phyloP scores from a whole-genome alignment of 2,113 vertebrate genomes.

The Pterophyllum scalare region DNA sequence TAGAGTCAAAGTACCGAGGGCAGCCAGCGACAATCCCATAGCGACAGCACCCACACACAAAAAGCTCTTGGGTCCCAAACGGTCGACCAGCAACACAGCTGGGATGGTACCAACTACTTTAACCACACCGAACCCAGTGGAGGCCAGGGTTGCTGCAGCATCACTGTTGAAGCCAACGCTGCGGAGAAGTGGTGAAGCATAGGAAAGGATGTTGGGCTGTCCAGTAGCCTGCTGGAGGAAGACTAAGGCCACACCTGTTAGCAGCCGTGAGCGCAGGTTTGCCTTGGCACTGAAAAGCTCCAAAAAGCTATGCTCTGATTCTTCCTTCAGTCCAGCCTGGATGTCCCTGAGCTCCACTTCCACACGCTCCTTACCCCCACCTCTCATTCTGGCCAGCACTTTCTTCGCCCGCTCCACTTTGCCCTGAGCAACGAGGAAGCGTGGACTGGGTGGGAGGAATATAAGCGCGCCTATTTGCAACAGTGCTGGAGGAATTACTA shows the following conservation, averaged over 20 bases:
- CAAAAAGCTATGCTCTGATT: constrained; percentile 86
- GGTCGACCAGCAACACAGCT: constrained; percentile 90
- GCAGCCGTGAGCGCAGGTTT: constrained; percentile 89
- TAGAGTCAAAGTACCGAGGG: constrained; percentile 85
- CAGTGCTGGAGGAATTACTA: constrained; percentile 87
- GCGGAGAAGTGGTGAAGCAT: constrained; percentile 92
- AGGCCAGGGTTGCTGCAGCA: constrained; percentile 91
- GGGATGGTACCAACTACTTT: constrained; percentile 92
- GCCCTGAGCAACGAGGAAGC: constrained; percentile 89
- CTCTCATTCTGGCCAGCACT: constrained; percentile 86
- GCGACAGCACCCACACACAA: constrained; percentile 88
- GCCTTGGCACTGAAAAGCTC: constrained; percentile 90
- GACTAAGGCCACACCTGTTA: constrained; percentile 87
- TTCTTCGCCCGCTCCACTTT: constrained; percentile 83
- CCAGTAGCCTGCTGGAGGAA: constrained; percentile 95
- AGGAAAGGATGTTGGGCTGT: constrained; percentile 94
- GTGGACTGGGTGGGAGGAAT: constrained; percentile 92
- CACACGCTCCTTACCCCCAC: constrained; percentile 52
- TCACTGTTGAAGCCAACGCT: constrained; percentile 94
- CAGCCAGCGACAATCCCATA: constrained; percentile 87
- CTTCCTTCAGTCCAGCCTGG: constrained; percentile 88
- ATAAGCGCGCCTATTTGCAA: constrained; percentile 87
- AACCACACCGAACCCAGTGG: constrained; percentile 91
- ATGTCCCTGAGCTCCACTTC: constrained; percentile 86
- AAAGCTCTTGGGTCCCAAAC: constrained; percentile 90